Evolutionary conservation across 2,888 invertebrate species (phyloP), one percentile per base, ranked within the genome.

Genomic region (Troides oblongomaculatus): DNA sequence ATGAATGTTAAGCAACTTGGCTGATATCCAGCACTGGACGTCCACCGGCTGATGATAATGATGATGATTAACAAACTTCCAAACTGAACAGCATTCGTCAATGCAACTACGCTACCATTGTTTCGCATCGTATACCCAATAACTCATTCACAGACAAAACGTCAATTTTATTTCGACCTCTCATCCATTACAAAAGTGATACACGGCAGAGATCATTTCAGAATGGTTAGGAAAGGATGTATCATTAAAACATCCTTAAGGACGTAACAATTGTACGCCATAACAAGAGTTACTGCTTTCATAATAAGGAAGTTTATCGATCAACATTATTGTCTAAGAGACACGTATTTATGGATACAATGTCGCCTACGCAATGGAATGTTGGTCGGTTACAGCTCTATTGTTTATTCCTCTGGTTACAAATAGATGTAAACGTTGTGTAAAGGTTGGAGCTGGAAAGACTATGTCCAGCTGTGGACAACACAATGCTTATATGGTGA

Each of bases 281-380:
- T 77, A 80, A 69, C 76, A 71, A 71, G 74, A 75, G 57, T 70
- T 81, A 78, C 70, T 36, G 2, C 43, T 69, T 73, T 76, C 68
- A 75, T 0, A 60, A 71, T 79, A 78, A 75, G 81, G 79, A 81
- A 78, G 85, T 82, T 80, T 84, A 82, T 81, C 62, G 68, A 75
- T 75, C 74, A 77, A 82, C 79, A 75, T 53, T 72, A 74, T 75
- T 79, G 78, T 75, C 77, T 76, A 76, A 77, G 74, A 74, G 74
- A 77, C 74, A 72, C 74, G 70, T 84, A 85, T 88, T 89, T 87
- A 79, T 62, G 82, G 80, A 86, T 84, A 86, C 87, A 87, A 83
- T 82, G 77, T 77, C 76, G 75, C 76, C 78, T 81, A 83, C 84
- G 82, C 74, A 69, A 68, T 70, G 86, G 89, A 89, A 90, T 90